Percentiles rank a stretch among this genome's conserved stretches.
Evolutionary conservation across 2,888 invertebrate species (phyloP).

Genomic region (Pediacus dermestoides): DNA sequence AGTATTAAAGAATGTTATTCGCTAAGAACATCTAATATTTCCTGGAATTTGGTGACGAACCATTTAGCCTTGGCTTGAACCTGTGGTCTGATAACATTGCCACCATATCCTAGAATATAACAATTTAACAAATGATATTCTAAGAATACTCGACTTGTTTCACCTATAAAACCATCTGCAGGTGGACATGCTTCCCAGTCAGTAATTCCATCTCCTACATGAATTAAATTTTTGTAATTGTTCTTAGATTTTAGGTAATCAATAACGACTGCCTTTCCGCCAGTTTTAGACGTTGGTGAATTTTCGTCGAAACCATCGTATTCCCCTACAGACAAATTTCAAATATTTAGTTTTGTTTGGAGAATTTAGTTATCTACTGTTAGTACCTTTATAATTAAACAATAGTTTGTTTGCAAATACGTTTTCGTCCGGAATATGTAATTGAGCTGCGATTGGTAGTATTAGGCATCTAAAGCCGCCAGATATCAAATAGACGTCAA

Average conservation of each 20-base stretch:
- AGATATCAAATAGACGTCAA: slow-evolving; percentile 86
- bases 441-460: slow-evolving; percentile 76
- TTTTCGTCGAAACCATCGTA: slow-evolving; percentile 92
- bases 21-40: slow-evolving; percentile 55
- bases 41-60: slow-evolving; percentile 86
- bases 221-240: slow-evolving; percentile 71
- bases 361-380: background rate
- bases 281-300: slow-evolving; percentile 85
- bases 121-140: too few relatives aligned
- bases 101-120: slow-evolving; percentile 98
- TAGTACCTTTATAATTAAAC: slow-evolving; percentile 77
- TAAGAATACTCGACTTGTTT: background rate
- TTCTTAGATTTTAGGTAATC: slow-evolving; percentile 68
- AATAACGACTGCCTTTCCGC: slow-evolving; percentile 90
- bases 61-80: slow-evolving; percentile 79
- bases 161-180: slow-evolving; percentile 84
- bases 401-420: slow-evolving; percentile 89
- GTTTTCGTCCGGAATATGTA: slow-evolving; percentile 75
- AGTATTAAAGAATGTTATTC: too few relatives aligned
- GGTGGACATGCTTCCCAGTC: slow-evolving; percentile 94
- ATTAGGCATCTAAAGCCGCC: slow-evolving; percentile 93
- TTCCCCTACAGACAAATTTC: too few relatives aligned
- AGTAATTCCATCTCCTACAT: slow-evolving; percentile 96
- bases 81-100: slow-evolving; percentile 82
- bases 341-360: slow-evolving; percentile 11